Evolutionary conservation across 2,113 vertebrate genomes (phyloP).

Genomic region (Cyanocitta stelleri): DNA sequence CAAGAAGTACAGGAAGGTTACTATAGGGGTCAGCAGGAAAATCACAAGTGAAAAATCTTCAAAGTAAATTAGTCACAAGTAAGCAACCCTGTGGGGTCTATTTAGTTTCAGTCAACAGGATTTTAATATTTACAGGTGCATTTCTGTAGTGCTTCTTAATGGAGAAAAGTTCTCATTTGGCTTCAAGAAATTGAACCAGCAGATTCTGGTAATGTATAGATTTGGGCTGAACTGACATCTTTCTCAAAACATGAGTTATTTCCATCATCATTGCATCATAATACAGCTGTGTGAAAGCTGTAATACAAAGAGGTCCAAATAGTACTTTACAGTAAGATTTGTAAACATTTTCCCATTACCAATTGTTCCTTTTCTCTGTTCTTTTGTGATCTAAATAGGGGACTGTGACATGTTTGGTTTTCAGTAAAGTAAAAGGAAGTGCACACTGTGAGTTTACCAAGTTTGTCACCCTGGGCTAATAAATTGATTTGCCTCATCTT

Average conservation of each 20-base stretch:
- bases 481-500: not conserved
- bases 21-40: not conserved
- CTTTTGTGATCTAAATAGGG: constrained; percentile 21
- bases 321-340: constrained; percentile 53
- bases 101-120: not conserved
- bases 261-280: not conserved
- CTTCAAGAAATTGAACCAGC: not conserved
- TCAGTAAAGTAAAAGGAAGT: constrained; percentile 62
- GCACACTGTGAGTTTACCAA: not conserved
- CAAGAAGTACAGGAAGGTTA: not conserved
- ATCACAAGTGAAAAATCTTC: not conserved
- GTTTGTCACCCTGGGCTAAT: not conserved
- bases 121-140: not conserved
- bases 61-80: not conserved
- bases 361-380: constrained; percentile 42
- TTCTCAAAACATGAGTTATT: not conserved
- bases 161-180: not conserved
- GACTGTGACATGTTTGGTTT: constrained; percentile 27
- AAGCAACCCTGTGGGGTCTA: not conserved
- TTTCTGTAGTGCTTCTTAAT: not conserved
- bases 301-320: not conserved
- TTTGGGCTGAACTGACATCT: not conserved
- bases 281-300: not conserved
- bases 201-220: constrained; percentile 1
- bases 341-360: constrained; percentile 20